phyloP scores from a whole-genome alignment of 2,797 vertebrate species.

The Sebastes hopkinsi region DNA sequence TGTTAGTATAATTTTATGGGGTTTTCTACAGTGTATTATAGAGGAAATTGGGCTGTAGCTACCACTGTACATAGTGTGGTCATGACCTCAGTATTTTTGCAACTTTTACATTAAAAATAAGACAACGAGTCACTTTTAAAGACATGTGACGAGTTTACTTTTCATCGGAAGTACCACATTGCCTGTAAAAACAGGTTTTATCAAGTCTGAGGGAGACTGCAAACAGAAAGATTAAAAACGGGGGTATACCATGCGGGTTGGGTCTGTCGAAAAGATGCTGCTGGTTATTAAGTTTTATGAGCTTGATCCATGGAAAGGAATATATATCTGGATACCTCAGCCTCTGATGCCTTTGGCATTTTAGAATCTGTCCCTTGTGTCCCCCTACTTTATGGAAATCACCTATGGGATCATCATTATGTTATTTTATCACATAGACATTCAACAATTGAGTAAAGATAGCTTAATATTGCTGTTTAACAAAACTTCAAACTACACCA shows the following conservation, averaged over 20 bases:
- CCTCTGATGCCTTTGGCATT: not conserved
- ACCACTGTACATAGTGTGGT: not conserved
- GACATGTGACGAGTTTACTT: not conserved
- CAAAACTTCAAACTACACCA: not conserved
- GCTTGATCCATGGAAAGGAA: not conserved
- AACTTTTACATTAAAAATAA: not conserved
- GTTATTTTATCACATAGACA: not conserved
- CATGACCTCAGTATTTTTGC: not conserved
- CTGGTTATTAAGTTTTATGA: not conserved
- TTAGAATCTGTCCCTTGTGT: not conserved
- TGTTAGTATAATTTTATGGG: not conserved
- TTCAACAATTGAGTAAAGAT: not conserved
- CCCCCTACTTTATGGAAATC: not conserved
- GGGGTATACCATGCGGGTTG: not conserved
- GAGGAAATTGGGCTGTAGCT: not conserved
- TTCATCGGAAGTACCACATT: not conserved
- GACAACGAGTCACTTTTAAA: not conserved
- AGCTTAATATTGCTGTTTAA: not conserved
- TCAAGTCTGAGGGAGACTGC: not conserved
- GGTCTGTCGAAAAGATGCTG: not conserved
- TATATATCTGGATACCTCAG: not conserved
- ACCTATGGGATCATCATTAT: not conserved
- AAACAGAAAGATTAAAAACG: not conserved
- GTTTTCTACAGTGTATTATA: not conserved
- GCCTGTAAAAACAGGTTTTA: not conserved